These are phyloP conservation scores for Xanthia togata DNA, from an alignment of 2,888 invertebrate species.

Conservation along the genomic window DNA sequence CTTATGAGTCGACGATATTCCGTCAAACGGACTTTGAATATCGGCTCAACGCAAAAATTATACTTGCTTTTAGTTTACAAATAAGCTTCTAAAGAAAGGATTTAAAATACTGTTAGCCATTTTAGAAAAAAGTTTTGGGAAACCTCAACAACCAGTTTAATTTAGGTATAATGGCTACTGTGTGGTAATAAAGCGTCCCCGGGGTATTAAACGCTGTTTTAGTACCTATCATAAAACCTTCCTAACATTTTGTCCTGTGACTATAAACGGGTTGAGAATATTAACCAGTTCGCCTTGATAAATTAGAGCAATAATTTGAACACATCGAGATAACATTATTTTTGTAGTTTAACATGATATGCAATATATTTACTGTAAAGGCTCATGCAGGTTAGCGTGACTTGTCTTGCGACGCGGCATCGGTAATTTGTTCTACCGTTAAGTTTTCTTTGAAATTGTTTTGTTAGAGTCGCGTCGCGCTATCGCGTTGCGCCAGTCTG, in stretches of 20 bases:
- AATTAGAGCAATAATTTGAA: constrained; percentile 18
- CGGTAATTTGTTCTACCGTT: no score
- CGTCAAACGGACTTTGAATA: background rate
- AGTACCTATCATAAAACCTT: constrained; percentile 18
- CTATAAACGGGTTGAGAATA: constrained; percentile 23
- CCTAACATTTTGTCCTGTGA: constrained; percentile 9
- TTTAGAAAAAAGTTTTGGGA: background rate
- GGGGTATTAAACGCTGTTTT: constrained; percentile 11
- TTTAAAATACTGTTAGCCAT: no score
- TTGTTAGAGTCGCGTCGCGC: no score
- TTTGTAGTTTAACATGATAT: no score
- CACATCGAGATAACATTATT: constrained; percentile 4
- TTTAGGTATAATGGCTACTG: constrained; percentile 1
- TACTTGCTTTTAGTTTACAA: background rate
- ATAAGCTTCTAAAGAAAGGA: background rate
- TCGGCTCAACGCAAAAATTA: background rate
- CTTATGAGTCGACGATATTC: background rate
- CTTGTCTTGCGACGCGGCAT: no score
- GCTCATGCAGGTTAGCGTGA: no score
- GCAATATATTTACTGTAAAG: no score
- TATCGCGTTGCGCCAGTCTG: no score
- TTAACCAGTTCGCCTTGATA: constrained; percentile 16
- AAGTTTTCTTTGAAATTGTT: no score
- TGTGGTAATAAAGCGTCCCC: constrained; percentile 10
- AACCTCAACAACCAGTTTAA: constrained; percentile 11